phyloP scores from a whole-genome alignment of 2,888 invertebrate species.

The Neoaliturus tenellus region DNA sequence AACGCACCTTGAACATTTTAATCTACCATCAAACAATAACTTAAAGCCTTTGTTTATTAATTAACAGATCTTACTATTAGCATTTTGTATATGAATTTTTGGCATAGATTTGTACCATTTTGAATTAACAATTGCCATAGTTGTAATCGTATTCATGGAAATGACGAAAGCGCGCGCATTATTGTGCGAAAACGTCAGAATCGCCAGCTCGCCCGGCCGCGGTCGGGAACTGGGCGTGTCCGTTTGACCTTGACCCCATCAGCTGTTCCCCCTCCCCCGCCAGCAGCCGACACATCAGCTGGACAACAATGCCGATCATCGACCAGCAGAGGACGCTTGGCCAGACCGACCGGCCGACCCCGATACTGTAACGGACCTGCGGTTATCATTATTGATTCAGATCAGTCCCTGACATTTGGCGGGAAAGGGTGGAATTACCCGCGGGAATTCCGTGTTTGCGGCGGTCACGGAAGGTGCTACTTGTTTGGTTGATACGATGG shows the following conservation, averaged over 20 bases:
- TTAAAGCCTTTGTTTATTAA: too few species aligned
- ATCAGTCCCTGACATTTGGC: slow-evolving; percentile 4
- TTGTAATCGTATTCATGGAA: too few species aligned
- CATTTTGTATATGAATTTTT: too few species aligned
- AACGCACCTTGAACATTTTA: too few species aligned
- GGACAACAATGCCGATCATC: slow-evolving; percentile 10
- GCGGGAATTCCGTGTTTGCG: slow-evolving; percentile 2
- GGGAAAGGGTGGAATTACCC: neutral
- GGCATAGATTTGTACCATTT: too few species aligned
- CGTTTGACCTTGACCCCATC: slow-evolving; percentile 28
- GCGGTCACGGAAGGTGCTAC: neutral
- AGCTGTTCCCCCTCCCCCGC: neutral
- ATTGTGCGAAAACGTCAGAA: neutral
- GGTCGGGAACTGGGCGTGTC: slow-evolving; percentile 19
- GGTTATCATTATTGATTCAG: neutral
- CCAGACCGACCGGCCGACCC: neutral
- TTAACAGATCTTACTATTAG: too few species aligned
- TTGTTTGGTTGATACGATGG: neutral
- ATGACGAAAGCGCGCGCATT: neutral
- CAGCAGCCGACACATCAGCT: neutral
- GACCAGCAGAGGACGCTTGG: neutral
- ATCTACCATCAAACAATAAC: too few species aligned
- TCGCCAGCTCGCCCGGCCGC: neutral
- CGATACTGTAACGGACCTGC: neutral
- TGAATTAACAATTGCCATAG: too few species aligned